phyloP scores from a whole-genome alignment of 1,140 invertebrate species.

The Ooceraea biroi region DNA sequence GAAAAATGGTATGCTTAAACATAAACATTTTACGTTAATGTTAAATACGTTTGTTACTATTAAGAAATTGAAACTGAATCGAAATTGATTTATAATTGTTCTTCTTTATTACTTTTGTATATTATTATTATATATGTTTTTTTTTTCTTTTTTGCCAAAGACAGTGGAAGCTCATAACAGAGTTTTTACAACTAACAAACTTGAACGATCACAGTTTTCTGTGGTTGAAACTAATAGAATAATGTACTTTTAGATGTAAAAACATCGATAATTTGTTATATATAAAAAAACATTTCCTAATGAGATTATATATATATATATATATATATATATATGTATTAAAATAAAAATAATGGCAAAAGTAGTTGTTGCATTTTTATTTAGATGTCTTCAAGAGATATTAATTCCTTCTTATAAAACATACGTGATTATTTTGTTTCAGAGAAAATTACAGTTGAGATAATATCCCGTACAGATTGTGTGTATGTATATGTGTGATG shows the following conservation, averaged over 20 bases:
- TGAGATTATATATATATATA: too few relatives aligned
- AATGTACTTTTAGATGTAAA: too few relatives aligned
- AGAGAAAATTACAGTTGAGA: conserved; percentile 35
- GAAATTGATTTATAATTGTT: conserved; percentile 35
- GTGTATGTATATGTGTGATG: conserved; percentile 24
- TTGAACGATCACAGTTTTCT: too few relatives aligned
- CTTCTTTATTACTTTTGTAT: conserved; percentile 54
- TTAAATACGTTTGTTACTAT: conserved; percentile 9
- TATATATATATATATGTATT: neutral
- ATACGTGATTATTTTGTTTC: conserved; percentile 27
- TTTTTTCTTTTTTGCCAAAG: too few relatives aligned
- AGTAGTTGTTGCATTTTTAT: conserved; percentile 54
- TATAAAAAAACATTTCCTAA: too few relatives aligned
- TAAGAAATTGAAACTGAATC: conserved; percentile 8
- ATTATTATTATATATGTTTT: too few relatives aligned
- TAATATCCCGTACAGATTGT: conserved; percentile 9
- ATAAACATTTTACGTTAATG: neutral
- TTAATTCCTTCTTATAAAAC: conserved; percentile 56
- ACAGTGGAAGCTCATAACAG: too few relatives aligned
- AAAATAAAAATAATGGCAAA: conserved; percentile 32
- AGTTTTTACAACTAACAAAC: too few relatives aligned
- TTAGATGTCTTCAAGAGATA: conserved; percentile 47
- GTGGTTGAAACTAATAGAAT: too few relatives aligned
- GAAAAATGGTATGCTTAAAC: neutral
- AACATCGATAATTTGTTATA: too few relatives aligned